A percentile compares a stretch with the other conserved stretches of the same genome.
phyloP scores from a whole-genome alignment of 2,113 vertebrate species.

The Periophthalmodon schlosseri region DNA sequence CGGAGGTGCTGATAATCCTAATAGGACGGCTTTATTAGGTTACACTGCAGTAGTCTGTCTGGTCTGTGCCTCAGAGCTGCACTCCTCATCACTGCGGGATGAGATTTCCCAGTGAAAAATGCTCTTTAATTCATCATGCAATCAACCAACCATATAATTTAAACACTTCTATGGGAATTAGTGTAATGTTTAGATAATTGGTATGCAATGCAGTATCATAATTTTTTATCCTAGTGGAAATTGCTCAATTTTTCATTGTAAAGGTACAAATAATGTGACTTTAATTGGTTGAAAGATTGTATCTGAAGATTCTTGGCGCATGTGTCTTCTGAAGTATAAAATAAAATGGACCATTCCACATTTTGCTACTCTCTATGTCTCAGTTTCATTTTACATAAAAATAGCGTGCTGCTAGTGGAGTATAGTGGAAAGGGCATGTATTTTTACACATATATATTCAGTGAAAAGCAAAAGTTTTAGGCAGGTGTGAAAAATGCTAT shows the following conservation, averaged over 20 bases:
- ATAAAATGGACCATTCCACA: not conserved
- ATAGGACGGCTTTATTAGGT: constrained; percentile 58
- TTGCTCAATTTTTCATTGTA: constrained; percentile 62
- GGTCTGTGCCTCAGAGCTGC: constrained; percentile 67
- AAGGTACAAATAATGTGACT: constrained; percentile 67
- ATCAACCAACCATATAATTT: constrained; percentile 85
- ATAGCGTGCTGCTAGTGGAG: not conserved
- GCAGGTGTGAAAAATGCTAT: not conserved
- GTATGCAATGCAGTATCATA: constrained; percentile 76
- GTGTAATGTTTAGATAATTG: constrained; percentile 82
- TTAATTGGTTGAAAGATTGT: constrained; percentile 77
- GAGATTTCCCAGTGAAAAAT: constrained; percentile 67
- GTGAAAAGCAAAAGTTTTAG: not conserved
- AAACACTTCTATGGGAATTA: constrained; percentile 83
- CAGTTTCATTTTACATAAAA: not conserved
- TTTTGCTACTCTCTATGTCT: not conserved
- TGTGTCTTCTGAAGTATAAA: not conserved
- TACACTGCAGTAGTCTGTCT: constrained; percentile 66
- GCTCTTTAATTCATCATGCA: constrained; percentile 81
- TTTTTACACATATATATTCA: not conserved
- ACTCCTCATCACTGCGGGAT: constrained; percentile 69
- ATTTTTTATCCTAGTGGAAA: constrained; percentile 71
- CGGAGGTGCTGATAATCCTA: constrained; percentile 58
- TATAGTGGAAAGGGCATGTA: not conserved
- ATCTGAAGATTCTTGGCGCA: constrained; percentile 8